phyloP scores from a whole-genome alignment of 2,113 vertebrate genomes.

The Athene noctua region DNA sequence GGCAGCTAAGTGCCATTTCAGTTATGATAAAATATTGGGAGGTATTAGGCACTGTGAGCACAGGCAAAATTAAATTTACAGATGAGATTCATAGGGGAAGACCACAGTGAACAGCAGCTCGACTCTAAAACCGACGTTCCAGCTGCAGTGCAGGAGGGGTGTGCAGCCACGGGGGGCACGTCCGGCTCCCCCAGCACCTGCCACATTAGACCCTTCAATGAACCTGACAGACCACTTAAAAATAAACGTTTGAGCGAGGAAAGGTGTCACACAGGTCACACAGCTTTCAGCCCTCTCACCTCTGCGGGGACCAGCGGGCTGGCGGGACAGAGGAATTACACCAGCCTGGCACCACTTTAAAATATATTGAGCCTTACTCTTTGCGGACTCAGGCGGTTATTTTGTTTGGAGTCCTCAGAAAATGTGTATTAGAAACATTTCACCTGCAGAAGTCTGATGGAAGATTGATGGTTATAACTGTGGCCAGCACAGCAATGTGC shows the following conservation, averaged over 20 bases:
- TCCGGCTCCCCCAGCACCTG: neutral
- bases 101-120: neutral
- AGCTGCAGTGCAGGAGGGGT: no score
- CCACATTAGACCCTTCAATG: rapidly evolving
- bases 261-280: neutral
- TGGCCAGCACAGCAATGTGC: neutral
- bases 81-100: neutral
- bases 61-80: neutral
- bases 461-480: neutral
- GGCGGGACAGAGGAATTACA: neutral
- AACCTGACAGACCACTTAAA: neutral
- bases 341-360: neutral
- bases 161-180: rapidly evolving
- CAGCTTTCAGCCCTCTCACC: neutral
- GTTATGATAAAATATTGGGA: neutral
- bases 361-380: neutral
- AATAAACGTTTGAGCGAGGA: rapidly evolving
- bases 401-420: neutral
- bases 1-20: neutral
- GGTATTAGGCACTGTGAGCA: neutral
- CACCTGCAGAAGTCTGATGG: neutral
- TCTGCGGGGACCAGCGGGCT: neutral
- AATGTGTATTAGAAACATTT: neutral
- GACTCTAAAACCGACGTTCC: neutral
- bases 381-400: neutral